A percentile compares a stretch with the other conserved stretches of the same genome.
phyloP scores from a whole-genome alignment of 2,113 vertebrate species.

The Symphodus melops region DNA sequence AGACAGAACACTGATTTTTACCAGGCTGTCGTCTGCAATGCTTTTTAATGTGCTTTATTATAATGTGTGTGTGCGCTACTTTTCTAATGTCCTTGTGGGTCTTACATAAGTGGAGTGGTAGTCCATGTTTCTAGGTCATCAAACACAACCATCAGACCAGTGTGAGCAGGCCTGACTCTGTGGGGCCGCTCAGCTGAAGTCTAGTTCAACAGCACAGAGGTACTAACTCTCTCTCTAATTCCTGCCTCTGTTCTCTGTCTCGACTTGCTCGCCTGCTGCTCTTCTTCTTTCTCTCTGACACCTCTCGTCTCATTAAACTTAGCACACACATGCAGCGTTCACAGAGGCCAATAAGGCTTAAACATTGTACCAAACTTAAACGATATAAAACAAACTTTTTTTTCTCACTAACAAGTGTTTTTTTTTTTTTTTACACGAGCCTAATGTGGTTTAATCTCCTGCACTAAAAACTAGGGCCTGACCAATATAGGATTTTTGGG shows the following conservation, averaged over 20 bases:
- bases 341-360: neutral
- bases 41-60: neutral
- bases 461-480: neutral
- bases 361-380: neutral
- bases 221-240: conserved; percentile 30
- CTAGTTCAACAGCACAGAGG: conserved; percentile 52
- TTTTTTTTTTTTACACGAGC: too few species aligned
- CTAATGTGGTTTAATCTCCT: neutral
- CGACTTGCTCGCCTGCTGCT: conserved; percentile 52
- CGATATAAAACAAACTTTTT: neutral
- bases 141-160: conserved; percentile 60
- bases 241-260: conserved; percentile 44
- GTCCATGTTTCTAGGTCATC: conserved; percentile 71
- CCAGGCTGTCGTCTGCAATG: neutral
- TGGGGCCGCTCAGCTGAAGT: conserved; percentile 49
- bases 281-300: conserved; percentile 17
- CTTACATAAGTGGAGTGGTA: conserved; percentile 54
- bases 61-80: neutral
- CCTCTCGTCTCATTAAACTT: conserved; percentile 21
- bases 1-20: conserved; percentile 50
- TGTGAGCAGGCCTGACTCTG: conserved; percentile 60
- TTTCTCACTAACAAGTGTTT: conserved; percentile 2
- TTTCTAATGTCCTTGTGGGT: conserved; percentile 40
- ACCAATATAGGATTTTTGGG: too few species aligned
- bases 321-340: conserved; percentile 13